These are phyloP conservation scores for Smithornis capensis DNA, from an alignment of 2,113 vertebrate species.

Conservation along the genomic window DNA sequence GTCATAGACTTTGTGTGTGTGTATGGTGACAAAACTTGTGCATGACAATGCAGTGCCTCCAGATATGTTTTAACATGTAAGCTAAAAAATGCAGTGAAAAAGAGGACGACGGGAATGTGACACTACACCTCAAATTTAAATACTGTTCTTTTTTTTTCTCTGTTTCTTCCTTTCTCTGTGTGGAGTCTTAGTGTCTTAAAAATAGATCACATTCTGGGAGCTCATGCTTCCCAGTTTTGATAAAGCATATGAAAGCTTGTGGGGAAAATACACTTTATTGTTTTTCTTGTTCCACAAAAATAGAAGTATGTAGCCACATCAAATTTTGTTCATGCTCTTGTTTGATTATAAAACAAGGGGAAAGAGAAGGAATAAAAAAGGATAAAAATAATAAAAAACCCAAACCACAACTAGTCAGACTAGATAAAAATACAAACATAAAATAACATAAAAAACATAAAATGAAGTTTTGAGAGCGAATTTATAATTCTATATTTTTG, in stretches of 20 bases:
- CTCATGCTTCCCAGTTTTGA: neutral
- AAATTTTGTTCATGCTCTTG: neutral
- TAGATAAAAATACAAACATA: neutral
- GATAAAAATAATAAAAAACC: neutral
- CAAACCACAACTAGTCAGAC: neutral
- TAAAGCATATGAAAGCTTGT: neutral
- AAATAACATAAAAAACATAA: neutral
- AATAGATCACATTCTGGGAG: neutral
- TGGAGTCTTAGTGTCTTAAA: neutral
- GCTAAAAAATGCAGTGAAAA: neutral
- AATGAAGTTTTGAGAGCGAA: neutral
- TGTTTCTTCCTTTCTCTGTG: neutral
- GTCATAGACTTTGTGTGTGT: neutral
- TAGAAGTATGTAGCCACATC: neutral
- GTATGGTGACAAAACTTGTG: neutral
- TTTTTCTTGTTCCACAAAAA: neutral
- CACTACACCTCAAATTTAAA: neutral
- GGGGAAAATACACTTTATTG: neutral
- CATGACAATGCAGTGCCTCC: accelerated
- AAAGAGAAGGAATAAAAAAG: neutral
- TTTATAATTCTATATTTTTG: neutral
- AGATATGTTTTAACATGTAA: neutral
- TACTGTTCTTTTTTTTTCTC: neutral
- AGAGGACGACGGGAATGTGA: too few relatives aligned
- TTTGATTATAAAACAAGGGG: neutral